Conservation (phyloP, 2,888 invertebrate species). For the Reticulitermes lucifugus region DNA sequence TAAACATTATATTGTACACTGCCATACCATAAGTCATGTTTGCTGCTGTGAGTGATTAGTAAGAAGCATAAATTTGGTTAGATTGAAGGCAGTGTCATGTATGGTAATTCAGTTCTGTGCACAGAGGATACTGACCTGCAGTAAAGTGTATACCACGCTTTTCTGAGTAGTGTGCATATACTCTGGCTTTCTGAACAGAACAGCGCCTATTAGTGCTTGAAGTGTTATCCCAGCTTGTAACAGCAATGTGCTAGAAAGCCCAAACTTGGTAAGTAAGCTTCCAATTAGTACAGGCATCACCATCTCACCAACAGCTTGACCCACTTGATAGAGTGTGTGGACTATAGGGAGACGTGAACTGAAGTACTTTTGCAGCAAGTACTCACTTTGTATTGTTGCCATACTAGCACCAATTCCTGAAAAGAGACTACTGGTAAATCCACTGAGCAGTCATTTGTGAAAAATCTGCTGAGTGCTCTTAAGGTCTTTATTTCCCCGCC, state of each 20-base stretch:
- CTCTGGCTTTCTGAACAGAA: neutral
- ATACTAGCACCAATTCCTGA: conserved; percentile 28
- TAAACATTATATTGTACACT: no score
- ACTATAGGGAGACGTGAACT: neutral
- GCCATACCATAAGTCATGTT: no score
- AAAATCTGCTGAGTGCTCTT: no score
- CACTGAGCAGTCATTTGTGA: no score
- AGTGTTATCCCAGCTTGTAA: conserved; percentile 4
- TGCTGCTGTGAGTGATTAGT: no score
- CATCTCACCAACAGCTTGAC: neutral
- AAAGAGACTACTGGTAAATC: neutral
- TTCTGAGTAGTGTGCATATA: neutral
- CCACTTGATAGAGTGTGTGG: neutral
- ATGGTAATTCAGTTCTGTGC: no score
- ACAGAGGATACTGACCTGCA: neutral
- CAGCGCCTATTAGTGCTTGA: conserved; percentile 20
- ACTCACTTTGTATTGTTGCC: conserved; percentile 11
- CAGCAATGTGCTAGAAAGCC: conserved; percentile 1
- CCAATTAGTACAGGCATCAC: conserved; percentile 1
- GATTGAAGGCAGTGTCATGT: no score
- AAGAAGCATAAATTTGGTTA: no score
- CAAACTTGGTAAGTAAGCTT: neutral
- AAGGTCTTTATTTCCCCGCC: no score
- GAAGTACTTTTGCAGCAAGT: conserved; percentile 13
- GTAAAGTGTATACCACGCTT: neutral